Evolutionary conservation across 2,888 invertebrate species (phyloP).

Genomic region (Cataglyphis albicans): DNA sequence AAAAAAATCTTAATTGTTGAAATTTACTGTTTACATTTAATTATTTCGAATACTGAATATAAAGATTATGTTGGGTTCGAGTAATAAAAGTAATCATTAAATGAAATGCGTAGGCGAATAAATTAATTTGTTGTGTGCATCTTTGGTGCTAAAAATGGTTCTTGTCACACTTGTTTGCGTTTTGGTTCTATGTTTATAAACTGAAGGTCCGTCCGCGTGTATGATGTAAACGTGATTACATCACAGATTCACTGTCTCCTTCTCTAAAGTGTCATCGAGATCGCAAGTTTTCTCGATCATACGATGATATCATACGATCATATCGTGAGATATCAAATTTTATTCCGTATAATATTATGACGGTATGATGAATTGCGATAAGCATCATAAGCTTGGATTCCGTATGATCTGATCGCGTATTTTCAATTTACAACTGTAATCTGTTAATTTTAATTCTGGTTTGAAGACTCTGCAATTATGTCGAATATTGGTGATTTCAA

Average conservation of each 20-base stretch:
- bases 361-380: neutral
- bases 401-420: neutral
- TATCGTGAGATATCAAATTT: conserved; percentile 9
- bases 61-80: neutral
- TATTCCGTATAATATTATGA: neutral
- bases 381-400: neutral
- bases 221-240: conserved; percentile 35
- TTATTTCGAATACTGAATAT: neutral
- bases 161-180: conserved; percentile 12
- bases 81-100: conserved; percentile 3
- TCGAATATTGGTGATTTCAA: neutral
- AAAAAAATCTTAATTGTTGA: neutral
- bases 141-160: conserved; percentile 19
- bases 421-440: neutral
- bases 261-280: neutral
- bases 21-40: neutral
- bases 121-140: conserved; percentile 10
- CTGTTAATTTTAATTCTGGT: neutral
- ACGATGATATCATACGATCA: too few relatives aligned
- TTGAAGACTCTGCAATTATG: neutral
- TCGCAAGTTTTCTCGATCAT: neutral
- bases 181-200: conserved; percentile 20
- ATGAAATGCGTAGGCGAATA: conserved; percentile 17
- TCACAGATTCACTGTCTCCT: conserved; percentile 2
- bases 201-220: conserved; percentile 11